Evolutionary conservation across 1,140 invertebrate species (phyloP).

Genomic region (Calephelis virginiensis): DNA sequence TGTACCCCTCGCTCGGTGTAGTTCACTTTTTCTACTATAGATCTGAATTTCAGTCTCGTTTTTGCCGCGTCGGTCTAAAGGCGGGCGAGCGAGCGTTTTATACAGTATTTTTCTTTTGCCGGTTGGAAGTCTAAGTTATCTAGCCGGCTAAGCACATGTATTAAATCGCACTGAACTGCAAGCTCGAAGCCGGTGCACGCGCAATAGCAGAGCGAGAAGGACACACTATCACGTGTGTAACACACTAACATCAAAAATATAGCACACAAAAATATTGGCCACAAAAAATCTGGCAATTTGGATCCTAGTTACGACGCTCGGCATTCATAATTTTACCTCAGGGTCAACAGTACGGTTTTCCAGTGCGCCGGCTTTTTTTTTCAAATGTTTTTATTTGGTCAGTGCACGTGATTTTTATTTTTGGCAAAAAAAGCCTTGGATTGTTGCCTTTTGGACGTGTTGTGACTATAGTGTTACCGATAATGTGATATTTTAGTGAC

Average conservation of each 20-base stretch:
- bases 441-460: slow-evolving; percentile 73
- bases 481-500: slow-evolving; percentile 76
- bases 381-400: slow-evolving; percentile 70
- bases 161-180: slow-evolving; percentile 46
- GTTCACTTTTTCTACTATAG: slow-evolving; percentile 79
- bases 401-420: slow-evolving; percentile 71
- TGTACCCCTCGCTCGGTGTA: slow-evolving; percentile 76
- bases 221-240: slow-evolving; percentile 67
- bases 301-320: slow-evolving; percentile 71
- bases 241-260: slow-evolving; percentile 61
- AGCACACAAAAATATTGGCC: slow-evolving; percentile 74
- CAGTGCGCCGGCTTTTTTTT: slow-evolving; percentile 66
- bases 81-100: slow-evolving; percentile 67
- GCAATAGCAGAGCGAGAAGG: slow-evolving; percentile 59
- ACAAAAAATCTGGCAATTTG: slow-evolving; percentile 72
- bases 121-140: slow-evolving; percentile 33
- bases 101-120: slow-evolving; percentile 64
- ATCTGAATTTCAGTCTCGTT: slow-evolving; percentile 78
- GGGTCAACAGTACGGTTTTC: slow-evolving; percentile 68
- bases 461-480: slow-evolving; percentile 76
- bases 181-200: slow-evolving; percentile 53
- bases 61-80: slow-evolving; percentile 76
- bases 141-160: slow-evolving; percentile 64
- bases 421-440: slow-evolving; percentile 60
- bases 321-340: slow-evolving; percentile 75